Conservation (phyloP, 2,113 vertebrate genomes). For the Cebus imitator region DNA sequence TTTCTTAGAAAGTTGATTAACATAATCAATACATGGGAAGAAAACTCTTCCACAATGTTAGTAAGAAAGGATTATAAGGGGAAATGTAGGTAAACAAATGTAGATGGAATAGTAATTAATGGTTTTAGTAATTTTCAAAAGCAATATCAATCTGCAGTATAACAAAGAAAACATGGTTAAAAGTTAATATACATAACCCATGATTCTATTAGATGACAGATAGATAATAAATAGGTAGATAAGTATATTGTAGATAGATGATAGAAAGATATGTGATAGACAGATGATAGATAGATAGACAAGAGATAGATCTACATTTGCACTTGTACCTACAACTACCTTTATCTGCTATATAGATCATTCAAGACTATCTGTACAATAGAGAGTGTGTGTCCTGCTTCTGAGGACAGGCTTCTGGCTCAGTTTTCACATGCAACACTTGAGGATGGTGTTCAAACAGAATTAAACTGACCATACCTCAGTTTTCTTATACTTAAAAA, state of each 20-base stretch:
- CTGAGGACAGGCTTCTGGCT: background rate
- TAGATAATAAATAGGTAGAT: no score
- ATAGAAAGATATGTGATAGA: no score
- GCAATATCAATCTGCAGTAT: background rate
- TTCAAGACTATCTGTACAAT: background rate
- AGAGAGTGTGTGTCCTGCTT: background rate
- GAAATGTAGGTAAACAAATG: background rate
- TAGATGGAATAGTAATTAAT: background rate
- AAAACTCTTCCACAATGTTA: background rate
- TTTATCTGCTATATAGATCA: background rate
- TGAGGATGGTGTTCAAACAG: background rate
- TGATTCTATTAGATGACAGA: background rate
- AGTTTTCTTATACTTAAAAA: background rate
- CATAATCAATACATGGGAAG: background rate
- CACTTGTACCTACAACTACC: background rate
- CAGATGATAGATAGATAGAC: background rate
- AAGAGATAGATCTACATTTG: background rate
- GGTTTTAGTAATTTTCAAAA: background rate
- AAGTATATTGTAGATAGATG: no score
- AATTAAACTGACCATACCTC: background rate
- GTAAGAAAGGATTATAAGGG: background rate
- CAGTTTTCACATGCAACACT: background rate
- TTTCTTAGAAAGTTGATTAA: background rate
- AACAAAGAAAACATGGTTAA: background rate
- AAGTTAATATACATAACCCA: background rate